Evolutionary conservation across 2,888 invertebrate genomes (phyloP).

Genomic region (Mythimna loreyi): DNA sequence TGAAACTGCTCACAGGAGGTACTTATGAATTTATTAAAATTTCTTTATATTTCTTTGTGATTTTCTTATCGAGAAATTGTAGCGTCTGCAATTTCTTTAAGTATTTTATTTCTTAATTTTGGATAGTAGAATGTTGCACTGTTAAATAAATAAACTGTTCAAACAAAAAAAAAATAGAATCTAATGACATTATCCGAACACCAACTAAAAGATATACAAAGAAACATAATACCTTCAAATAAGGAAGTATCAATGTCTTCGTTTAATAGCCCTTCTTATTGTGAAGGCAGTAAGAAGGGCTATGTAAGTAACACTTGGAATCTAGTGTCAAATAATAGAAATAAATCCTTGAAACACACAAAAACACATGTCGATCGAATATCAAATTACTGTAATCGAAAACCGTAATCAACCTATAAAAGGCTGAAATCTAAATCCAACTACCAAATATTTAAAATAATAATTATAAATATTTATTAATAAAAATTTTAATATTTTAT

Average conservation of each 20-base stretch:
- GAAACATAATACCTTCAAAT: conserved; percentile 17
- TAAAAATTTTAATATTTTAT: background rate
- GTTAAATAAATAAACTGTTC: background rate
- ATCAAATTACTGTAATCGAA: conserved; percentile 37
- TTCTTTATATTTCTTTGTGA: conserved; percentile 49
- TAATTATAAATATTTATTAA: no score
- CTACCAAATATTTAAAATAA: no score
- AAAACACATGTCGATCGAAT: conserved; percentile 23
- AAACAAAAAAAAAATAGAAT: no score
- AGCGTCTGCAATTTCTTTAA: background rate
- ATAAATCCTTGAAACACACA: conserved; percentile 27
- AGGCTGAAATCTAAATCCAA: conserved; percentile 42
- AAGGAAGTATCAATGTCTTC: conserved; percentile 26
- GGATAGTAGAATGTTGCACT: background rate
- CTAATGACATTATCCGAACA: conserved; percentile 8
- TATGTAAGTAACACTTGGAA: conserved; percentile 24
- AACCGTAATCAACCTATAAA: conserved; percentile 36
- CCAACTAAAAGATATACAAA: conserved; percentile 18
- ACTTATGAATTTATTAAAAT: conserved; percentile 66
- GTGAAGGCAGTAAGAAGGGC: conserved; percentile 16
- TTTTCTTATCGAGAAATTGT: conserved; percentile 9
- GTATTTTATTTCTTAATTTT: background rate
- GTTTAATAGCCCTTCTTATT: background rate
- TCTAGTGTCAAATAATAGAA: conserved; percentile 19
- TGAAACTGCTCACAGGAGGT: conserved; percentile 61